A percentile compares a stretch with the other conserved stretches of the same genome.
These are phyloP conservation scores for Pseudomugil tenellus DNA, from an alignment of 2,797 vertebrate genomes.

Conservation along the genomic window DNA sequence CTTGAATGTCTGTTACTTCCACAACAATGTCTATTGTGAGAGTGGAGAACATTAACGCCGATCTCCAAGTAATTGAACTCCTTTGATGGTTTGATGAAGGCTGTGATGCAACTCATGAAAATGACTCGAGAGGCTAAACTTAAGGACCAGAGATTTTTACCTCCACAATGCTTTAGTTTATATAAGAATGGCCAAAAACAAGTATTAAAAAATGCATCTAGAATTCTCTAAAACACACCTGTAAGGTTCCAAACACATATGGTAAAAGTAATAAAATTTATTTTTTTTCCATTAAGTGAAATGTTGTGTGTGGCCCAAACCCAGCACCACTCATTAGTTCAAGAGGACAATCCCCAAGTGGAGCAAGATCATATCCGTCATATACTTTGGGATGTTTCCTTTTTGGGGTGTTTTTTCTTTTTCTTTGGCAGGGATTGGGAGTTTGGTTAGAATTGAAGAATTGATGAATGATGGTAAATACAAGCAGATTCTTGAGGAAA, in stretches of 20 bases:
- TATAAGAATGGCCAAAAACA: neutral
- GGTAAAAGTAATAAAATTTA: neutral
- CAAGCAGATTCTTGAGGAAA: neutral
- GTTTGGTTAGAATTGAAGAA: neutral
- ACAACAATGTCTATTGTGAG: too few relatives aligned
- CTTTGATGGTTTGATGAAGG: neutral
- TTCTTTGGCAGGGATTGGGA: neutral
- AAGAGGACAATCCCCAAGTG: neutral
- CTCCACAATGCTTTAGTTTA: neutral
- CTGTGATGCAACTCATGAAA: neutral
- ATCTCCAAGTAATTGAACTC: neutral
- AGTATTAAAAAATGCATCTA: neutral
- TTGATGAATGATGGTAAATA: neutral
- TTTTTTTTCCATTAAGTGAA: neutral
- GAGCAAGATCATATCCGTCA: neutral
- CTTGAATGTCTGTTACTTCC: too few relatives aligned
- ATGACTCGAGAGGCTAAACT: neutral
- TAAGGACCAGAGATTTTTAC: too few relatives aligned
- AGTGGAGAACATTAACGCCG: too few relatives aligned
- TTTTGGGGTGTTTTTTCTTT: too few relatives aligned
- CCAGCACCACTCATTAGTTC: neutral
- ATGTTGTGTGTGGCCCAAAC: neutral
- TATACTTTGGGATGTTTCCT: neutral
- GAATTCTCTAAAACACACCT: neutral
- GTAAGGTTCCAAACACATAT: neutral